A percentile compares a stretch with the other conserved stretches of the same genome.
Evolutionary conservation across 2,113 vertebrate genomes (phyloP).

Genomic region (Ceyx margarethae): DNA sequence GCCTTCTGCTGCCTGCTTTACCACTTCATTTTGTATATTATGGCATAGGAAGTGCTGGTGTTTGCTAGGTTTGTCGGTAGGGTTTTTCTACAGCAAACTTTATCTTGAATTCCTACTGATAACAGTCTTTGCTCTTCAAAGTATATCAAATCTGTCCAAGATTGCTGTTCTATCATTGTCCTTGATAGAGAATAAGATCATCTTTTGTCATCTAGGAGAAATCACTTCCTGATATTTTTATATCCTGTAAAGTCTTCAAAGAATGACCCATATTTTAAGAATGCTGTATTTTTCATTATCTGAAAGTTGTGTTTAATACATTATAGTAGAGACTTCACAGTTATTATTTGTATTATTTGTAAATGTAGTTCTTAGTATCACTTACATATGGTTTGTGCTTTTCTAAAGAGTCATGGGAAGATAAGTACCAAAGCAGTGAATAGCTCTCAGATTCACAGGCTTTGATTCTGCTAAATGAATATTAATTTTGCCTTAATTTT

Average conservation of each 20-base stretch:
- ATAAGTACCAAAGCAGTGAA: too few relatives aligned
- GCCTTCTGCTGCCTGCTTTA: background rate
- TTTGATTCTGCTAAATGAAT: background rate
- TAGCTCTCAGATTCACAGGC: background rate
- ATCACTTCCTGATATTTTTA: slow-evolving; percentile 3
- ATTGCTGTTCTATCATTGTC: background rate
- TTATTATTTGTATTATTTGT: too few relatives aligned
- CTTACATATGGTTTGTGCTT: too few relatives aligned
- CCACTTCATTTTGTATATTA: background rate
- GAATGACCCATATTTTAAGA: background rate
- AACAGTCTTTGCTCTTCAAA: slow-evolving; percentile 30
- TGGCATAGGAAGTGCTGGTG: background rate
- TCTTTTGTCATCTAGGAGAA: slow-evolving; percentile 5
- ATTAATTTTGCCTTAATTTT: background rate
- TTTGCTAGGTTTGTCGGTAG: slow-evolving; percentile 12
- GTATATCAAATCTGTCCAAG: slow-evolving; percentile 11
- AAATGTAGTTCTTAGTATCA: too few relatives aligned
- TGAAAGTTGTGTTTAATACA: too few relatives aligned
- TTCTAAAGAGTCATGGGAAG: too few relatives aligned
- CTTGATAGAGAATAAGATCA: background rate
- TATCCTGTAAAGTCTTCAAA: background rate
- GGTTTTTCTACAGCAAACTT: slow-evolving; percentile 21
- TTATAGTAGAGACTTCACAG: too few relatives aligned
- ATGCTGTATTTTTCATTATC: background rate
- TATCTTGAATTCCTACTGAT: slow-evolving; percentile 38